Evolutionary conservation across 1,140 invertebrate genomes (phyloP).

Genomic region (Platyura marginata): DNA sequence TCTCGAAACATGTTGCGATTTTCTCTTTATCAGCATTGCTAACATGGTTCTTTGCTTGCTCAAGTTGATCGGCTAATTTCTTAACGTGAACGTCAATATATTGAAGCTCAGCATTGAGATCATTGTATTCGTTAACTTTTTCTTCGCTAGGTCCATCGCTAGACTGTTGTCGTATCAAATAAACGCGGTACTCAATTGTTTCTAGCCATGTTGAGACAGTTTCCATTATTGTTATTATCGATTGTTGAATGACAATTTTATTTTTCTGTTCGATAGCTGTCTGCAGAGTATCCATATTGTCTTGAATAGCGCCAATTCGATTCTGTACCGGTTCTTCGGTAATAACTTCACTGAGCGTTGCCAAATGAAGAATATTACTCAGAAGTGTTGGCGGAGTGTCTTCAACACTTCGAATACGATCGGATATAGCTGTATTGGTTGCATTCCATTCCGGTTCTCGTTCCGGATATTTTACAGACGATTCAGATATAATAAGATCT

Average conservation of each 20-base stretch:
- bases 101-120: constrained; percentile 24
- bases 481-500: constrained; percentile 14
- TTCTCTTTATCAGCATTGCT: constrained; percentile 27
- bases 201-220: constrained; percentile 64
- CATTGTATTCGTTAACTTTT: constrained; percentile 28
- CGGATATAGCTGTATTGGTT: constrained; percentile 15
- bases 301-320: constrained; percentile 29
- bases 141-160: constrained; percentile 31
- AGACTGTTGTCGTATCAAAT: constrained; percentile 35
- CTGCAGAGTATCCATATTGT: constrained; percentile 38
- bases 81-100: constrained; percentile 26
- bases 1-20: constrained; percentile 28
- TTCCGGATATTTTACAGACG: constrained; percentile 15
- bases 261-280: constrained; percentile 42
- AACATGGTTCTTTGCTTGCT: constrained; percentile 27
- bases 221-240: constrained; percentile 51
- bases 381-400: constrained; percentile 10
- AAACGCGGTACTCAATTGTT: constrained; percentile 62
- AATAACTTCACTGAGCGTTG: constrained; percentile 32
- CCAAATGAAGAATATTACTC: constrained; percentile 34
- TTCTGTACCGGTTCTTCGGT: constrained; percentile 32
- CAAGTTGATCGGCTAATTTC: constrained; percentile 25
- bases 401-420: constrained; percentile 15
- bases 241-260: constrained; percentile 38
- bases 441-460: constrained; percentile 6